These are phyloP conservation scores for Machimus atricapillus DNA, from an alignment of 2,888 invertebrate species.

Conservation along the genomic window DNA sequence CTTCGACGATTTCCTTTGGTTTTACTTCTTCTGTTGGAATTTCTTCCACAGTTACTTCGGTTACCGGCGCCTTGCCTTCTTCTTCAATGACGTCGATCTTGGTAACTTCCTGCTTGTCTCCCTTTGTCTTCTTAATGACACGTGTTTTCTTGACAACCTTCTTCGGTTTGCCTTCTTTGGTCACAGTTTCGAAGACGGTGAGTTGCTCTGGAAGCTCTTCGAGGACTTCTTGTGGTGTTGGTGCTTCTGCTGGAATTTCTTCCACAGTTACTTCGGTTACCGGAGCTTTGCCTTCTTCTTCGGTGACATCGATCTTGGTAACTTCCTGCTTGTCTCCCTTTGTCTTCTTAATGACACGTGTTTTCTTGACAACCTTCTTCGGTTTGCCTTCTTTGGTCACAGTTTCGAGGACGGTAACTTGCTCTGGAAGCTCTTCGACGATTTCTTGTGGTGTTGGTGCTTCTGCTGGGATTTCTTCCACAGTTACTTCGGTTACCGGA, in stretches of 20 bases:
- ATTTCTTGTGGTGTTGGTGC: conserved; percentile 38
- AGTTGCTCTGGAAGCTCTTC: conserved; percentile 53
- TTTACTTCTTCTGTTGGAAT: too few species aligned
- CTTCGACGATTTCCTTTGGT: too few species aligned
- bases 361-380: conserved; percentile 55
- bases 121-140: conserved; percentile 57
- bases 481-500: conserved; percentile 56
- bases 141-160: conserved; percentile 52
- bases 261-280: conserved; percentile 53
- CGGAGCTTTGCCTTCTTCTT: conserved; percentile 50
- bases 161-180: conserved; percentile 46
- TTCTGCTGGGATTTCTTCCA: conserved; percentile 47
- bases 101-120: conserved; percentile 56
- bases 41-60: too few species aligned
- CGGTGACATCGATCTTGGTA: conserved; percentile 60
- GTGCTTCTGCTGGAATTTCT: conserved; percentile 51
- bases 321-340: conserved; percentile 57
- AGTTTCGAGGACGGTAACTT: conserved; percentile 45
- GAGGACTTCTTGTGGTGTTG: conserved; percentile 46
- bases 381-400: conserved; percentile 55
- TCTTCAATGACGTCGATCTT: conserved; percentile 51
- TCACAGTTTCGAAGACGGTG: conserved; percentile 57
- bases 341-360: conserved; percentile 55
- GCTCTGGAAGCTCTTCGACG: conserved; percentile 57
- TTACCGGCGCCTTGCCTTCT: too few species aligned